These are phyloP conservation scores for Ianthella basta DNA, from an alignment of 37 sponge, comb jelly and placozoan genomes.

Conservation along the genomic window DNA sequence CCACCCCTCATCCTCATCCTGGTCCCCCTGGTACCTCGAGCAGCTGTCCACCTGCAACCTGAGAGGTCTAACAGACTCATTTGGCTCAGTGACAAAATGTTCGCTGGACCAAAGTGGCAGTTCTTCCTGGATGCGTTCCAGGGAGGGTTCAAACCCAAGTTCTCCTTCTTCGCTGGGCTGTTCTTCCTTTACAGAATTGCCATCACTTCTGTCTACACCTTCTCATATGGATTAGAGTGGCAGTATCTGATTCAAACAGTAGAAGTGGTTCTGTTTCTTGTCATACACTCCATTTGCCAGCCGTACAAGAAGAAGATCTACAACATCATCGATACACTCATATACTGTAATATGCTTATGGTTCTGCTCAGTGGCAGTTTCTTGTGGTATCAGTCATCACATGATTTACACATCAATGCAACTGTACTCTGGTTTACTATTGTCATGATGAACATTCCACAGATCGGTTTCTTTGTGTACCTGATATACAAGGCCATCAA, in stretches of 20 bases:
- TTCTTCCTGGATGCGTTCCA: conserved; percentile 18
- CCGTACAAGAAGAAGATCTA: conserved; percentile 3
- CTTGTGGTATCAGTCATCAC: conserved; percentile 10
- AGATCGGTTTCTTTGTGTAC: conserved; percentile 10
- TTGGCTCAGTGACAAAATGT: background rate
- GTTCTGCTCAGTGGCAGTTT: background rate
- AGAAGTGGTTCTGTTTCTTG: background rate
- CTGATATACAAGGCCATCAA: background rate
- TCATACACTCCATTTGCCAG: background rate
- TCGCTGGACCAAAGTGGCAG: conserved; percentile 29
- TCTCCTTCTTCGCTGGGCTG: conserved; percentile 5
- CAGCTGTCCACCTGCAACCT: background rate
- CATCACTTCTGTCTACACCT: background rate
- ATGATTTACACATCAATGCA: background rate
- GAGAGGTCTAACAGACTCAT: background rate
- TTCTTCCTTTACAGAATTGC: conserved; percentile 9
- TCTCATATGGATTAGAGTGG: background rate
- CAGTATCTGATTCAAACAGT: background rate
- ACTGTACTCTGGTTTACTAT: background rate
- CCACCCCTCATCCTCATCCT: conserved; percentile 5
- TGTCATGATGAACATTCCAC: background rate
- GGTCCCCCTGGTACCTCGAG: conserved; percentile 9
- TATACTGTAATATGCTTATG: conserved; percentile 7
- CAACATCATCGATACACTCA: conserved; percentile 4
- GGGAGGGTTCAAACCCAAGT: conserved; percentile 21